Conservation (phyloP, 2,113 vertebrate genomes). For the Narcine bancroftii region DNA sequence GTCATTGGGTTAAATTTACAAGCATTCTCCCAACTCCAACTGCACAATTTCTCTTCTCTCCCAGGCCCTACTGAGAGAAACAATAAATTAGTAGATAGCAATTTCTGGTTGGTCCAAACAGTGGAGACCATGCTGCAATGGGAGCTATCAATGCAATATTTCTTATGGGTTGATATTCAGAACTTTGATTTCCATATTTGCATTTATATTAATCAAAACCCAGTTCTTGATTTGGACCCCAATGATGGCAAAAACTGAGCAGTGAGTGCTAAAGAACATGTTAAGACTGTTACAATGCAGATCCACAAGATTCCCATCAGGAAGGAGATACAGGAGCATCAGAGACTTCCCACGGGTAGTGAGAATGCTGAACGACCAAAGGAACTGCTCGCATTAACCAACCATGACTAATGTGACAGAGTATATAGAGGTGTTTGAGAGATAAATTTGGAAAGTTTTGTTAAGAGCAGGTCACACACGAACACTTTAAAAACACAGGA, state of each 20-base stretch:
- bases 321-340: too few species aligned
- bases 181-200: not conserved
- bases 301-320: too few species aligned
- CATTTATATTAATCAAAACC: not conserved
- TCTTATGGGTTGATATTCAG: not conserved
- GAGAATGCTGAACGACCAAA: too few species aligned
- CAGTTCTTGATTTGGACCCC: not conserved
- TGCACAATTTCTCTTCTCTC: not conserved
- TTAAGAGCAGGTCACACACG: too few species aligned
- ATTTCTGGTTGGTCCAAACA: not conserved
- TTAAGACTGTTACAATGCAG: not conserved
- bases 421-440: too few species aligned
- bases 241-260: not conserved
- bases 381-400: too few species aligned
- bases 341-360: too few species aligned
- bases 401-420: too few species aligned
- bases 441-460: too few species aligned
- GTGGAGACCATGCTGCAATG: not conserved
- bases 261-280: not conserved
- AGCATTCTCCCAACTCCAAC: too few species aligned
- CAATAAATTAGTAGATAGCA: not conserved
- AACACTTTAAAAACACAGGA: too few species aligned
- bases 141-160: not conserved
- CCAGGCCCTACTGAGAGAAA: too few species aligned
- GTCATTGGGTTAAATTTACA: not conserved